Percentiles rank a stretch among this genome's conserved stretches.
phyloP scores from a whole-genome alignment of 2,113 vertebrate species.

The Pycnonotus jocosus region DNA sequence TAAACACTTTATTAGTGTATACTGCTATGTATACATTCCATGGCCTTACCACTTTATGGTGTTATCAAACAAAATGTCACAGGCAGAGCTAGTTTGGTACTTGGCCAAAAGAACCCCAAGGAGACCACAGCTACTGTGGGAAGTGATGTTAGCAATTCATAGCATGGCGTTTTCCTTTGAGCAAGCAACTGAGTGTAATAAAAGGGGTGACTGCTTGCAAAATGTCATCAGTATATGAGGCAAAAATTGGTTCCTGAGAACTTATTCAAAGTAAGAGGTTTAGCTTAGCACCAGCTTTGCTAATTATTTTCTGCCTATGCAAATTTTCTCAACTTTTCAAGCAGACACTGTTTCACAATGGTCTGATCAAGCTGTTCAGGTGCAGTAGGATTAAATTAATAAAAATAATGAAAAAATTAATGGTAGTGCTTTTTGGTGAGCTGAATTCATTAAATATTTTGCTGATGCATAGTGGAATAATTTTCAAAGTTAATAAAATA shows the following conservation, averaged over 20 bases:
- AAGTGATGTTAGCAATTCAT: neutral
- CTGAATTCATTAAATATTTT: neutral
- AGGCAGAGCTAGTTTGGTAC: neutral
- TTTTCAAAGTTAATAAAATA: neutral
- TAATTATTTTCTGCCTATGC: neutral
- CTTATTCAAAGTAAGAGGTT: neutral
- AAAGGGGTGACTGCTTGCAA: neutral
- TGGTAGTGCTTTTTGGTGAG: neutral
- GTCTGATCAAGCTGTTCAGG: neutral
- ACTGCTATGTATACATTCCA: neutral
- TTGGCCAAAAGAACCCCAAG: neutral
- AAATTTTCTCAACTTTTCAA: neutral
- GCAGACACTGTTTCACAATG: neutral
- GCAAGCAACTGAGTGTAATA: neutral
- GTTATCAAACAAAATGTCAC: slow-evolving; percentile 44
- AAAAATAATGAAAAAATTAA: neutral
- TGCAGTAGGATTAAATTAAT: neutral
- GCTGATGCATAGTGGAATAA: neutral
- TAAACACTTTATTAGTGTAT: neutral
- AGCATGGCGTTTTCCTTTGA: neutral
- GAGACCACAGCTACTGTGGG: neutral
- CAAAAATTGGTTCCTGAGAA: neutral
- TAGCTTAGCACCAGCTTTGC: neutral
- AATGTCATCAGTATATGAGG: neutral
- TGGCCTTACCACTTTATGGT: neutral